Evolutionary conservation across 2,113 vertebrate species (phyloP), one percentile per base, ranked within the genome.

Genomic region (Pithys albifrons): DNA sequence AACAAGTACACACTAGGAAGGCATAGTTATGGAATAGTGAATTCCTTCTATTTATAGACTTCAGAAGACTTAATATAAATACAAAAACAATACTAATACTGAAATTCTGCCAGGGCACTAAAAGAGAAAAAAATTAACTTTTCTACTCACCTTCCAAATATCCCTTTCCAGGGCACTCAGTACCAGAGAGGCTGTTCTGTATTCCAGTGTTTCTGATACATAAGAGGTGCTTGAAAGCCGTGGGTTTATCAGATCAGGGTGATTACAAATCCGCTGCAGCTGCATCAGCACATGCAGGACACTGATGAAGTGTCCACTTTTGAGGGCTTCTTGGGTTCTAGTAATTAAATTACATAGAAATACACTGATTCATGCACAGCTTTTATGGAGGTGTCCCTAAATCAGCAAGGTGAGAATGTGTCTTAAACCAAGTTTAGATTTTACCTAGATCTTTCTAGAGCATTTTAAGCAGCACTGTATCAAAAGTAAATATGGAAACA

Each of bases 251-350:
- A 99, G 97, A 86, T 99, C 98, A 11, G 99, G 99, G 84, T 99
- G 99, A 95, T 99, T 99, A 96, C 99, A 99, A 69, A 99, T 99
- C 89, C 98, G 96, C 93, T 99, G 99, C 52, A 99, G 97, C 97
- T 98, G 98, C 98, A 99, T 99, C 95, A 99, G 97, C 22, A 99
- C 98, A 14, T 99, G 98, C 78, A 99, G 98, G 78, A 99, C 99
- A 45, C 99, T 99, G 83, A 99, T 98, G 96, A 99, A 99, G 92
- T 99, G 99, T 13, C 99, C 99, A 1, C 98, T 99, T 97, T 99
- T 99, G 66, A 99, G 97, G 9, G 99, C 99, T 95, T 99, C 99
- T 95, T 99, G 98, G 59, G 99, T 98, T 85, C 99, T 99, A 85
- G 10, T 55, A 80, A 91, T 58, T 10, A 71, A 52, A 85, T 61